These are phyloP conservation scores for Falcaria lacertinaria DNA, from an alignment of 2,888 invertebrate genomes.

Conservation along the genomic window DNA sequence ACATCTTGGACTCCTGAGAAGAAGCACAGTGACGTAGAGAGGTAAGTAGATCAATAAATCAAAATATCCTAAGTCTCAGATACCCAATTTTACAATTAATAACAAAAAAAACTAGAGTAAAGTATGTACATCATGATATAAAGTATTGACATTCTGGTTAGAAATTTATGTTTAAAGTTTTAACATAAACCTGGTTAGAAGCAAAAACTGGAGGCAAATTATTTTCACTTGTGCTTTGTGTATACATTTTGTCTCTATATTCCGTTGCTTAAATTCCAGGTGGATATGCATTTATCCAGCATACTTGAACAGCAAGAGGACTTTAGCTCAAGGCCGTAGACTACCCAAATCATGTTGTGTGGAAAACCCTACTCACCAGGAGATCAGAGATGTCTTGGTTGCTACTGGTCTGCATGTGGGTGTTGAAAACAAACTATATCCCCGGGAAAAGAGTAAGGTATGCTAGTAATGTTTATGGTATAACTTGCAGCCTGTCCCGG, in stretches of 20 bases:
- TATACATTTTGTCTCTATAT: no score
- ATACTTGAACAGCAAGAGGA: constrained; percentile 96
- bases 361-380: constrained; percentile 96
- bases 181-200: no score
- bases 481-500: not conserved
- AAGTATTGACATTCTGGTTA: no score
- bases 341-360: constrained; percentile 92
- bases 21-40: constrained; percentile 85
- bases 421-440: constrained; percentile 95
- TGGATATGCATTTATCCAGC: constrained; percentile 99
- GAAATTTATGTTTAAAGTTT: no score
- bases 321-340: constrained; percentile 92
- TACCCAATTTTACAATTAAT: no score
- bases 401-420: constrained; percentile 91
- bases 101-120: no score
- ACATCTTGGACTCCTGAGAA: constrained; percentile 86
- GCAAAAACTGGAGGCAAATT: no score
- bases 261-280: constrained; percentile 68
- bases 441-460: constrained; percentile 92
- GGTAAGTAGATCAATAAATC: constrained; percentile 27
- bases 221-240: no score
- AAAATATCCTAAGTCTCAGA: no score
- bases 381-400: constrained; percentile 95
- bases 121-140: no score
- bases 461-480: not conserved